phyloP scores from a whole-genome alignment of 2,113 vertebrate genomes.

The Tetrao urogallus region DNA sequence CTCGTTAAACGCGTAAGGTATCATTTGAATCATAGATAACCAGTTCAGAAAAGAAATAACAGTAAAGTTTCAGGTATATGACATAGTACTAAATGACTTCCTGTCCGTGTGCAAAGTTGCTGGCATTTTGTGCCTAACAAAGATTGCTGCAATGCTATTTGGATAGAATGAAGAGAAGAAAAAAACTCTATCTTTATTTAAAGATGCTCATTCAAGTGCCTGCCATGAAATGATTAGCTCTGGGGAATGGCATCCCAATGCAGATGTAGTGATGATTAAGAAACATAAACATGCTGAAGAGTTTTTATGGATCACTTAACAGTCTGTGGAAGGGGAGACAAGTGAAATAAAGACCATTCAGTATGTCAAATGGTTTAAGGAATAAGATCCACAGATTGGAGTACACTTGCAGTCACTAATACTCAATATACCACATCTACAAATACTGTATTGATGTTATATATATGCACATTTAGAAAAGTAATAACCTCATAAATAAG shows the following conservation, averaged over 20 bases:
- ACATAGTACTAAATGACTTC: constrained; percentile 13
- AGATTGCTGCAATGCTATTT: background rate
- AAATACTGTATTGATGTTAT: background rate
- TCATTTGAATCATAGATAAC: background rate
- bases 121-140: background rate
- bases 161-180: background rate
- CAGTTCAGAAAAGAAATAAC: background rate
- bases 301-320: background rate
- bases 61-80: background rate
- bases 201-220: background rate
- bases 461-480: background rate
- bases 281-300: background rate
- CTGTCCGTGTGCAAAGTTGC: background rate
- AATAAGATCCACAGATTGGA: background rate
- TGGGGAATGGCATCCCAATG: background rate
- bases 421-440: background rate
- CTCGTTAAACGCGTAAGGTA: background rate
- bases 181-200: background rate
- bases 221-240: background rate
- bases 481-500: background rate
- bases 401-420: background rate
- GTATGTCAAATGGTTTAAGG: background rate
- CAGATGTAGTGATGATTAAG: background rate
- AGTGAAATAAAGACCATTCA: background rate
- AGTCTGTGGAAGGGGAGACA: background rate